A percentile compares a stretch with the other conserved stretches of the same genome.
phyloP scores from a whole-genome alignment of 2,797 vertebrate genomes.

The Cottoperca gobio region DNA sequence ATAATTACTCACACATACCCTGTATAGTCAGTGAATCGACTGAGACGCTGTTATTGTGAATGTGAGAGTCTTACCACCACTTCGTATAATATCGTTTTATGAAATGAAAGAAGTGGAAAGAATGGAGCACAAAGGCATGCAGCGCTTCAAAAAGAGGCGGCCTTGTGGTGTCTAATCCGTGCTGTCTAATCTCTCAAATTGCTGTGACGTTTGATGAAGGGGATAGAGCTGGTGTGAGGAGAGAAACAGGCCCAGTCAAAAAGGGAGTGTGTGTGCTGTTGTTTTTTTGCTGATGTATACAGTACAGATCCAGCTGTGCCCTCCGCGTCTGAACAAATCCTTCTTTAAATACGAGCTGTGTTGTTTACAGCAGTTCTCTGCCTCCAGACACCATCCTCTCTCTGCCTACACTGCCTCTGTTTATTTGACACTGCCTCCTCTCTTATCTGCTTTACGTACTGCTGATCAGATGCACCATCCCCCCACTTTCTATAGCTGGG shows the following conservation, averaged over 20 bases:
- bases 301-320: constrained; percentile 65
- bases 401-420: constrained; percentile 56
- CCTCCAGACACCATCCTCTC: constrained; percentile 65
- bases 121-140: constrained; percentile 77
- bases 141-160: constrained; percentile 70
- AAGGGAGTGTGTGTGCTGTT: constrained; percentile 7
- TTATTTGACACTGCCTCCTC: constrained; percentile 68
- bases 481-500: constrained; percentile 54
- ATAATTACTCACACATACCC: constrained; percentile 72
- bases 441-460: constrained; percentile 74
- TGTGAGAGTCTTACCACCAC: constrained; percentile 71
- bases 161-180: constrained; percentile 76
- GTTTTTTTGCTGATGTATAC: constrained; percentile 66
- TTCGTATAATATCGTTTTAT: constrained; percentile 77
- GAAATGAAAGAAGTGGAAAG: constrained; percentile 74
- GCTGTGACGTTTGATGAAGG: constrained; percentile 79
- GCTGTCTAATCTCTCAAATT: constrained; percentile 82
- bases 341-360: constrained; percentile 73
- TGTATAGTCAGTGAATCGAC: constrained; percentile 59
- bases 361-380: constrained; percentile 72
- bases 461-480: constrained; percentile 73
- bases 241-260: constrained; percentile 58
- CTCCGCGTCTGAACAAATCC: constrained; percentile 72
- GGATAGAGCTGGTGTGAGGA: constrained; percentile 58
- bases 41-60: constrained; percentile 68